Evolutionary conservation across 1,140 invertebrate genomes (phyloP).

Genomic region (Drosophila pseudoobscura): DNA sequence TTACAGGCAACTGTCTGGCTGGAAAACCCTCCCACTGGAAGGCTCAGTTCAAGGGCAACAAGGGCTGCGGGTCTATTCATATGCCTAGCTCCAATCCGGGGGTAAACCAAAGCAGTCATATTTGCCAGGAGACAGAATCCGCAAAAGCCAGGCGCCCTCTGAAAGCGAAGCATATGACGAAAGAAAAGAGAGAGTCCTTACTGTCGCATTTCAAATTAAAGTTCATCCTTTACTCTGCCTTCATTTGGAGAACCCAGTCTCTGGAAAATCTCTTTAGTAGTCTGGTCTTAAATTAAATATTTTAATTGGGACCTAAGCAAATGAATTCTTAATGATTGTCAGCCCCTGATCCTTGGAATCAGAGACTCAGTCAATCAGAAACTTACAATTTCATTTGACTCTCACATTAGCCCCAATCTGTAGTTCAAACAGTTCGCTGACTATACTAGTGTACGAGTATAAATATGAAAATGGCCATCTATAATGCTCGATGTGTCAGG

Average conservation of each 20-base stretch:
- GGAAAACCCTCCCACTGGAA: slow-evolving; percentile 8
- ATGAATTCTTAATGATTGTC: slow-evolving; percentile 18
- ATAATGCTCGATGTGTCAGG: slow-evolving; percentile 42
- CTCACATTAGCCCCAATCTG: slow-evolving; percentile 31
- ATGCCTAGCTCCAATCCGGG: background rate
- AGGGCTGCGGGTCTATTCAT: slow-evolving; percentile 30
- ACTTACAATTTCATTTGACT: slow-evolving; percentile 35
- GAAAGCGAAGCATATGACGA: slow-evolving; percentile 3
- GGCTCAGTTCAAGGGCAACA: slow-evolving; percentile 39
- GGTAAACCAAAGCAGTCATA: slow-evolving; percentile 7
- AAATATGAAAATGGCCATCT: slow-evolving; percentile 33
- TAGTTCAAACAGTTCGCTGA: slow-evolving; percentile 39
- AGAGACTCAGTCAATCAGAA: slow-evolving; percentile 10
- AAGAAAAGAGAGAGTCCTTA: slow-evolving; percentile 1
- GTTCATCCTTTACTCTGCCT: background rate
- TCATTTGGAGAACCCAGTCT: background rate
- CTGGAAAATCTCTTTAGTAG: background rate
- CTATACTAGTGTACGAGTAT: slow-evolving; percentile 8
- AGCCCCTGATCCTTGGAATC: no score
- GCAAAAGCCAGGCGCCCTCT: slow-evolving; percentile 1
- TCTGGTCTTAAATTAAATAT: slow-evolving; percentile 18
- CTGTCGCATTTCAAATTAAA: slow-evolving; percentile 47
- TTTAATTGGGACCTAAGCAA: slow-evolving; percentile 13
- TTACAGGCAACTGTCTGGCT: slow-evolving; percentile 18
- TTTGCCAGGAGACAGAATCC: slow-evolving; percentile 5